These are phyloP conservation scores for Dunckerocampus dactyliophorus DNA, from an alignment of 2,113 vertebrate species.

Conservation along the genomic window DNA sequence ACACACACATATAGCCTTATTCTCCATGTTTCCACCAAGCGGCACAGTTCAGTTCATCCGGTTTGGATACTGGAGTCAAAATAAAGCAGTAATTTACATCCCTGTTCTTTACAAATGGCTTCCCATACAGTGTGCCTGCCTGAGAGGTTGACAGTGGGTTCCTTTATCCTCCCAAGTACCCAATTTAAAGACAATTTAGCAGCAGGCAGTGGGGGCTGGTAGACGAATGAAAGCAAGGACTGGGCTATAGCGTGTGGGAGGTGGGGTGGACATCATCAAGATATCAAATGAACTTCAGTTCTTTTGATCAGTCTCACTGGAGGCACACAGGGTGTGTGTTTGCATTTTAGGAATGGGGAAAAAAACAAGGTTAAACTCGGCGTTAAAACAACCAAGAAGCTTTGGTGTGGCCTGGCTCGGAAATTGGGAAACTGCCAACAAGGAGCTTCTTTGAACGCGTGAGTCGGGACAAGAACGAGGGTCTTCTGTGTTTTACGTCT, in stretches of 20 bases:
- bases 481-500: no score
- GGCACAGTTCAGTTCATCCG: background rate
- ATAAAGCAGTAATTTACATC: constrained; percentile 35
- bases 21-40: constrained; percentile 1
- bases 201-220: constrained; percentile 25
- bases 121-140: constrained; percentile 11
- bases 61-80: constrained; percentile 54
- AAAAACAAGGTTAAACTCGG: no score
- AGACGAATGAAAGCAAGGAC: constrained; percentile 54
- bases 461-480: no score
- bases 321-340: constrained; percentile 21
- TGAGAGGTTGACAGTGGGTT: constrained; percentile 19
- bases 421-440: no score
- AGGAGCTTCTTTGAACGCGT: no score
- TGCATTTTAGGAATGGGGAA: constrained; percentile 8
- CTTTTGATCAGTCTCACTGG: constrained; percentile 8
- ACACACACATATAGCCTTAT: constrained; percentile 7
- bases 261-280: constrained; percentile 26
- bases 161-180: constrained; percentile 49
- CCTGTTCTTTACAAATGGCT: constrained; percentile 13
- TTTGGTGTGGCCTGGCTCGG: no score
- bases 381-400: no score
- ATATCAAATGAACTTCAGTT: constrained; percentile 42
- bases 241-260: constrained; percentile 29
- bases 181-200: constrained; percentile 61